These are phyloP conservation scores for Helicoverpa assulta DNA, from an alignment of 2,888 invertebrate genomes.

Conservation along the genomic window DNA sequence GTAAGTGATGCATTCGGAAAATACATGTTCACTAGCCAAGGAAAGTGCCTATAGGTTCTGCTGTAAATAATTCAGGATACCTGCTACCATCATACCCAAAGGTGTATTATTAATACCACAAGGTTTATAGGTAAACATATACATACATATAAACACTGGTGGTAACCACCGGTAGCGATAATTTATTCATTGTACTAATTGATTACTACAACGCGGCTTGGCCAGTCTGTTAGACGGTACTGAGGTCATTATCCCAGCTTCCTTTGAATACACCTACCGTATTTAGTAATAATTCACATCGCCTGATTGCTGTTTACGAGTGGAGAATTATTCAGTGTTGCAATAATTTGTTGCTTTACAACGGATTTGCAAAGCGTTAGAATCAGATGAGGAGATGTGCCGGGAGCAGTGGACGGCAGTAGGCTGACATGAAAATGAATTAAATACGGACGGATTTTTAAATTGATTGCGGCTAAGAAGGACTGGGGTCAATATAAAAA, in stretches of 20 bases:
- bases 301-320: constrained; percentile 49
- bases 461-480: too few relatives aligned
- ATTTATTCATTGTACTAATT: constrained; percentile 56
- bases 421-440: too few relatives aligned
- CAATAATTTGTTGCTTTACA: constrained; percentile 16
- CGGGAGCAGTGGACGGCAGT: too few relatives aligned
- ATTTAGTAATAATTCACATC: constrained; percentile 55
- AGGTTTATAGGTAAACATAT: neutral
- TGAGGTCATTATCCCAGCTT: constrained; percentile 49
- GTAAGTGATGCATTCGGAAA: too few relatives aligned
- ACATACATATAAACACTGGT: constrained; percentile 8
- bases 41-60: neutral
- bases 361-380: constrained; percentile 2
- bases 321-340: constrained; percentile 43
- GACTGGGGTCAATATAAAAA: too few relatives aligned
- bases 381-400: neutral
- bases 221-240: constrained; percentile 46
- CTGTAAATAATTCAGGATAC: neutral
- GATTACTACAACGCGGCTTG: constrained; percentile 44
- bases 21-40: too few relatives aligned
- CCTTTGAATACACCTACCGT: constrained; percentile 54
- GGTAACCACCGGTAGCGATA: constrained; percentile 24
- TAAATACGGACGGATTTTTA: too few relatives aligned
- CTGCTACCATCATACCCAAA: neutral
- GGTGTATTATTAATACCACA: neutral